Evolutionary conservation across 2,888 invertebrate species (phyloP), one percentile per base, ranked within the genome.

Genomic region (Microplitis deprimator): DNA sequence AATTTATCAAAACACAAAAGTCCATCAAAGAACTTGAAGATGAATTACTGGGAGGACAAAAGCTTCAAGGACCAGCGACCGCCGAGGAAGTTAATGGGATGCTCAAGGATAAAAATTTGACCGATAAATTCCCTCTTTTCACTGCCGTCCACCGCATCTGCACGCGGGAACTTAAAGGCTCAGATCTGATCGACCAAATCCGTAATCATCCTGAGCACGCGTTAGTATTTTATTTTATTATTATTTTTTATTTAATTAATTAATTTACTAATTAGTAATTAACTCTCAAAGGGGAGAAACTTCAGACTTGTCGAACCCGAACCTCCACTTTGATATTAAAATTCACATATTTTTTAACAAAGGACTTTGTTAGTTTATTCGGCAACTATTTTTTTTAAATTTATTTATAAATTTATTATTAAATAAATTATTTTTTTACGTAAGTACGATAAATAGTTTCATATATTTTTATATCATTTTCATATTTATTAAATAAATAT

Each of bases 1-100:
- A 92, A 60, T 93, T 92, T 84, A 93, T 92, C 13, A 91, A 91
- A 81, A 91, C 91, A 70, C 92, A 92, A 83, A 93, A 93, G 92
- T 93, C 96, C 0, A 96, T 99, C 85, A 95, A 95, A 87, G 94
- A 96, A 86, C 91, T 99, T 70, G 99, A 99, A 90, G 94, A 94
- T 80, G 98, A 99, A 90, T 93, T 99, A 94, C 91, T 99, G 72
- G 97, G 98, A 89, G 99, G 99, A 2, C 99, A 99, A 91, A 98
- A 98, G 88, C 92, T 99, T 73, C 99, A 99, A 90, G 99, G 99
- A 2, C 99, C 99, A 7, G 96, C 96, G 87, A 99, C 99, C 10
- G 99, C 99, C 5, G 96, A 96, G 85, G 99, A 99, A 91, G 98
- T 99, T 39, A 95, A 97, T 90, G 94, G 94, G 83, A 98, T 99